Percentiles rank a stretch among this genome's conserved stretches.
Evolutionary conservation across 2,797 vertebrate genomes (phyloP).

Genomic region (Numenius phaeopus): DNA sequence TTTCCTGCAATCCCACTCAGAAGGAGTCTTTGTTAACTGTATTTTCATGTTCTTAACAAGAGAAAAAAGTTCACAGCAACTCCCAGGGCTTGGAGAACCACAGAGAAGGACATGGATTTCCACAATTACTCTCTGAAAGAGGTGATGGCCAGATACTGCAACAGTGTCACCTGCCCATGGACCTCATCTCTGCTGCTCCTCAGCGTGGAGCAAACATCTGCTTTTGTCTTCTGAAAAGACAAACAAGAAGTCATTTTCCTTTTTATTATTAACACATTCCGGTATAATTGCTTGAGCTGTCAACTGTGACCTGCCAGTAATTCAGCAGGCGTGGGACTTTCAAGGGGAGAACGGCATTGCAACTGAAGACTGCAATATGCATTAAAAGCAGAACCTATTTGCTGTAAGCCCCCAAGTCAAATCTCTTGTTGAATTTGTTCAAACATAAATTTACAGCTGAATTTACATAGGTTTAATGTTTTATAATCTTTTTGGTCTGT

Average conservation of each 20-base stretch:
- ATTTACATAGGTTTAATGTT: constrained; percentile 82
- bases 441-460: constrained; percentile 77
- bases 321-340: constrained; percentile 59
- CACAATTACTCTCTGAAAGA: neutral
- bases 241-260: constrained; percentile 40
- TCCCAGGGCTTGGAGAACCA: neutral
- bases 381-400: constrained; percentile 67
- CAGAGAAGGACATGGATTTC: neutral
- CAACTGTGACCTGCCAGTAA: constrained; percentile 77
- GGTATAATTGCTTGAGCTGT: constrained; percentile 75
- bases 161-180: neutral
- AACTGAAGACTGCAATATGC: neutral
- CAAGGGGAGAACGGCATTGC: constrained; percentile 45
- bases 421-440: constrained; percentile 79
- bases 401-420: constrained; percentile 75
- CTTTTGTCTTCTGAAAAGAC: constrained; percentile 63
- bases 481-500: constrained; percentile 77
- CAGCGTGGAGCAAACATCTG: constrained; percentile 55
- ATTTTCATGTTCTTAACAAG: constrained; percentile 6
- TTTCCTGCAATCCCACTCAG: constrained; percentile 59
- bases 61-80: neutral
- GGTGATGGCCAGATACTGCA: neutral
- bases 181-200: neutral
- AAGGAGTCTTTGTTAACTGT: constrained; percentile 50
- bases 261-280: constrained; percentile 75